Percentiles rank a stretch among this genome's conserved stretches.
phyloP scores from a whole-genome alignment of 2,888 invertebrate species.

The Drosophila falleni region DNA sequence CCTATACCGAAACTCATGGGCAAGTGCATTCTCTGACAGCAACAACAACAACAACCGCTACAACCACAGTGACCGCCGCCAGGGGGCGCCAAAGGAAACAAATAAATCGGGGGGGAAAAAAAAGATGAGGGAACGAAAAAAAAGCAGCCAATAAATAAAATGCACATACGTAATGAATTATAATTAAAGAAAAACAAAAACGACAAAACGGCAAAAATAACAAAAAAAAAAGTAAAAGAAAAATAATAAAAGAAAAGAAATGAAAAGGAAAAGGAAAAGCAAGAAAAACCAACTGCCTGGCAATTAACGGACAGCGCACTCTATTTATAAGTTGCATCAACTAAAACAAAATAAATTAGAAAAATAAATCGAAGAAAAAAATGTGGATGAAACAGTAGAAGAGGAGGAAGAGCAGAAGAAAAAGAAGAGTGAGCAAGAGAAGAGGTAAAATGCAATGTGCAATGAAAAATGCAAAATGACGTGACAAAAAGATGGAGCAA shows the following conservation, averaged over 20 bases:
- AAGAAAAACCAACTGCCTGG: constrained; percentile 28
- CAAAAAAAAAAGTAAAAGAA: too few relatives aligned
- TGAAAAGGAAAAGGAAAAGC: constrained; percentile 1
- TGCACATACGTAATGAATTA: constrained; percentile 73
- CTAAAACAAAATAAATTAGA: constrained; percentile 26
- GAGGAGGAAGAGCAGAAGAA: neutral
- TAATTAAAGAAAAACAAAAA: constrained; percentile 64
- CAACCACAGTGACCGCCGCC: constrained; percentile 18
- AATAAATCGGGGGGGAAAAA: neutral
- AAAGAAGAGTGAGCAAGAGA: neutral
- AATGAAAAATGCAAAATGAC: constrained; percentile 36
- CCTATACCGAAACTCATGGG: constrained; percentile 59
- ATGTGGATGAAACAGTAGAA: constrained; percentile 14
- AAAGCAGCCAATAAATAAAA: constrained; percentile 54
- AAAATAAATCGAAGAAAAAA: constrained; percentile 35
- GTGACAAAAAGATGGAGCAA: constrained; percentile 16
- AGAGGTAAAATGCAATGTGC: constrained; percentile 22
- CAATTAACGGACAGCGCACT: constrained; percentile 62
- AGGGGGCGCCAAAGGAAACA: constrained; percentile 42
- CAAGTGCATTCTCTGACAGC: constrained; percentile 54
- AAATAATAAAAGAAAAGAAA: neutral
- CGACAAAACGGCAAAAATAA: constrained; percentile 2
- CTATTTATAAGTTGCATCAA: constrained; percentile 63
- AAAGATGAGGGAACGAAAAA: constrained; percentile 2
- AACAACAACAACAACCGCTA: constrained; percentile 10